Evolutionary conservation across 2,797 vertebrate genomes (phyloP).

Genomic region (Acanthopagrus latus): DNA sequence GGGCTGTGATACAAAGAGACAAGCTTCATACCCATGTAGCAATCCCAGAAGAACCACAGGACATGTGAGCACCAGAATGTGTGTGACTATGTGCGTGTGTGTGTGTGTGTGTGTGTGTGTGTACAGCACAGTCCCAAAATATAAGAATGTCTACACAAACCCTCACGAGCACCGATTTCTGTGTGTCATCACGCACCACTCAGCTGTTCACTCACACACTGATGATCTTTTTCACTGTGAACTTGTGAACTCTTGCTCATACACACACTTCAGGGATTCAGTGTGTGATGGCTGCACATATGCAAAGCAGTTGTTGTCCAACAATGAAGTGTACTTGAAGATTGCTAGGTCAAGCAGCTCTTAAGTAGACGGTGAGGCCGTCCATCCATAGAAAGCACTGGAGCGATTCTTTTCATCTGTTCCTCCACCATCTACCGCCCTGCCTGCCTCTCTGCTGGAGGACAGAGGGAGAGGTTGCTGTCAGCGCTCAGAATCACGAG

Average conservation of each 20-base stretch:
- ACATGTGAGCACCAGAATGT: background rate
- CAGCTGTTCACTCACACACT: background rate
- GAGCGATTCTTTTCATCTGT: background rate
- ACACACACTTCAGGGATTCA: conserved; percentile 10
- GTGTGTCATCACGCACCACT: background rate
- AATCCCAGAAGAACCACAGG: conserved; percentile 17
- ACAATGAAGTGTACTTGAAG: conserved; percentile 8
- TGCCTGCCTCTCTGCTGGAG: conserved; percentile 1
- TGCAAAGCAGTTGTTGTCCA: conserved; percentile 22
- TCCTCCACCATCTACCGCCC: background rate
- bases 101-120: conserved; percentile 7
- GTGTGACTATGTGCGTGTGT: background rate
- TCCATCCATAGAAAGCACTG: conserved; percentile 39
- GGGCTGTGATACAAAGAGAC: conserved; percentile 36
- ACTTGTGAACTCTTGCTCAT: conserved; percentile 2
- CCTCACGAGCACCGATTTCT: background rate
- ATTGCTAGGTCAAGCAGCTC: conserved; percentile 51
- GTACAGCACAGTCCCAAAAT: background rate
- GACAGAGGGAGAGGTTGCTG: background rate
- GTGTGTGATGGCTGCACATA: conserved; percentile 14
- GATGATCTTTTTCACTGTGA: conserved; percentile 15
- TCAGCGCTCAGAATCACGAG: background rate
- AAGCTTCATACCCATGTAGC: background rate
- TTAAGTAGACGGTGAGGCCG: conserved; percentile 20
- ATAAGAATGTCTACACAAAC: background rate